Base-by-base conservation (phyloP, 2,113 vertebrate species). In the Podocnemis expansa region DNA sequence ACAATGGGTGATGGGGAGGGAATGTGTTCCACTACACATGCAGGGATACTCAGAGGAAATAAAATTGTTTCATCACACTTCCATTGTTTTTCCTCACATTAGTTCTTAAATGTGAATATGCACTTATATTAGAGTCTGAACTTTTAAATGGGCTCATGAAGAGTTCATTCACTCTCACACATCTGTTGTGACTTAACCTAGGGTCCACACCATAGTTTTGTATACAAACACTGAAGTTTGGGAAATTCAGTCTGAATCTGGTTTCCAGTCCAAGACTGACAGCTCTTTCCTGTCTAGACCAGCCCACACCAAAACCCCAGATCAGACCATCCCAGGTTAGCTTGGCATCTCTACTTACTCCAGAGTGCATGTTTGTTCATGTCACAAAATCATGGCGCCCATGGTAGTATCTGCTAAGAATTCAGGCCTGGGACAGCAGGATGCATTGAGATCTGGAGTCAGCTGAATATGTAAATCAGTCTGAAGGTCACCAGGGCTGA, bases 1-100 rank as follows among this genome's bases (percentile, higher is more conserved):
- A 73, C 70, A 70, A 56, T 92, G 89, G 93, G 82, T 87, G 92
- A 95, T 92, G 34, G 67, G 56, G 41, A 93, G 82, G 54, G 38
- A 96, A 89, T 43, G 27, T 45, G 67, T 89, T 91, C 85, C 79
- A 83, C 34, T 34, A 60, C 51, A 78, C 79, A 82, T 34, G 84
- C 0, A 0, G 89, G 78, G 55, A 85, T 83, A 21, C 21, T 70
- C 19, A 3, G 79, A 91, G 85, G 84, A 93, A 93, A 95, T 91
- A 94, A 92, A 96, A 51, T 67, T 11, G 1, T 25, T 91, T 60
- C 76, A 90, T 94, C 80, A n/a, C n/a, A n/a, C n/a, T n/a, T n/a
- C n/a, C n/a, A n/a, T n/a, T n/a, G n/a, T n/a, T n/a, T n/a, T n/a
- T n/a, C n/a, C n/a, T n/a, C n/a, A 76, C 78, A 73, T 96, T 80